phyloP scores from a whole-genome alignment of 2,797 vertebrate species.

The Sylvilagus floridanus region DNA sequence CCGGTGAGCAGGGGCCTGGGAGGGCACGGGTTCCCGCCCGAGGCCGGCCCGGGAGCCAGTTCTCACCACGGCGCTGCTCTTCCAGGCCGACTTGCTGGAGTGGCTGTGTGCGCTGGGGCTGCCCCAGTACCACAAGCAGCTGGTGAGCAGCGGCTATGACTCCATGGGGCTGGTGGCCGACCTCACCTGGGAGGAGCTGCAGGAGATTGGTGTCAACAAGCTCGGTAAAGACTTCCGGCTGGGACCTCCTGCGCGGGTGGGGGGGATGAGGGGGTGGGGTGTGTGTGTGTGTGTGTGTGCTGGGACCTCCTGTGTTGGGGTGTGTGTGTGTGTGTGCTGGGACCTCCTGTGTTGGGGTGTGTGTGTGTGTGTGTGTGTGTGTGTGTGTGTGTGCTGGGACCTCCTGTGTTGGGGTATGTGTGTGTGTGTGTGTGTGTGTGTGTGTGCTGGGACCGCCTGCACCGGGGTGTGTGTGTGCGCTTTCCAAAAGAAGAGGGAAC shows the following conservation, averaged over 20 bases:
- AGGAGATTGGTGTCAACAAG: slow-evolving; percentile 97
- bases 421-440: too few relatives aligned
- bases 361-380: too few relatives aligned
- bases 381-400: too few relatives aligned
- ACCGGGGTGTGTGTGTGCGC: too few relatives aligned
- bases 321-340: too few relatives aligned
- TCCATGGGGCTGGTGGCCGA: slow-evolving; percentile 95
- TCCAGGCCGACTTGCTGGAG: slow-evolving; percentile 92
- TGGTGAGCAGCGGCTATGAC: slow-evolving; percentile 96
- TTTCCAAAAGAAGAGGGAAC: background rate
- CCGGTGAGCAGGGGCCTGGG: slow-evolving; percentile 89
- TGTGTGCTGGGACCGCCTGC: too few relatives aligned
- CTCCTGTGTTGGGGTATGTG: too few relatives aligned
- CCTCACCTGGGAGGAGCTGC: slow-evolving; percentile 98
- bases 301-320: too few relatives aligned
- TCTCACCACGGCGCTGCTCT: background rate
- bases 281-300: too few relatives aligned
- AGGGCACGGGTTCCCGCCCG: fast-evolving
- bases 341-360: too few relatives aligned
- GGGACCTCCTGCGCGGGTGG: fast-evolving
- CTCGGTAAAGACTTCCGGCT: slow-evolving; percentile 89
- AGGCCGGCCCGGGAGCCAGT: background rate
- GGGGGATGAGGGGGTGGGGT: too few relatives aligned
- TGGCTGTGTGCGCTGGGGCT: slow-evolving; percentile 95
- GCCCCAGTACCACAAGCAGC: slow-evolving; percentile 94